These are phyloP conservation scores for Rostratula benghalensis DNA, from an alignment of 2,113 vertebrate genomes.

Conservation along the genomic window DNA sequence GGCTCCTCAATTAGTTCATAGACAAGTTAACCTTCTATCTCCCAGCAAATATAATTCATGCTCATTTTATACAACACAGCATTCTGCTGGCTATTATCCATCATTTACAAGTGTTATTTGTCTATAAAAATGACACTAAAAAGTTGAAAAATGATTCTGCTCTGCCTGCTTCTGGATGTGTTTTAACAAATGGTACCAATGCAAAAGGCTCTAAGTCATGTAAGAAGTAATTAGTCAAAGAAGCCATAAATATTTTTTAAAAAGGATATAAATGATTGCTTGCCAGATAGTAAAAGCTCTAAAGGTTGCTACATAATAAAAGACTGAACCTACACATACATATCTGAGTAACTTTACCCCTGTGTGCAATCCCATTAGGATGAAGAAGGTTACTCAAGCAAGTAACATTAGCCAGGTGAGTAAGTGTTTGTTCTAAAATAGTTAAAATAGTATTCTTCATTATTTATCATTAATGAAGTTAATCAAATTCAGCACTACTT, in stretches of 20 bases:
- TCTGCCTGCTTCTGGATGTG: constrained; percentile 76
- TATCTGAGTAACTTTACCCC: constrained; percentile 50
- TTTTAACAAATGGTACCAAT: constrained; percentile 78
- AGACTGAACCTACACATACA: constrained; percentile 33
- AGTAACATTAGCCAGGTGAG: constrained; percentile 45
- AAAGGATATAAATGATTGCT: constrained; percentile 80
- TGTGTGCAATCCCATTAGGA: constrained; percentile 44
- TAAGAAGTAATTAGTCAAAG: constrained; percentile 81
- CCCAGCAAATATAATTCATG: constrained; percentile 79
- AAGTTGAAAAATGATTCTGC: constrained; percentile 81
- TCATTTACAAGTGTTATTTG: constrained; percentile 85
- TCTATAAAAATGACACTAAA: constrained; percentile 86
- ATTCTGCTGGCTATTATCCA: constrained; percentile 80
- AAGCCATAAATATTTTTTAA: constrained; percentile 81
- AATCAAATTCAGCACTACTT: constrained; percentile 75
- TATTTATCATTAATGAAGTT: constrained; percentile 80
- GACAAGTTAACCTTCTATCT: constrained; percentile 80
- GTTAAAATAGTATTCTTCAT: constrained; percentile 73
- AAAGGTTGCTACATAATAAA: constrained; percentile 75
- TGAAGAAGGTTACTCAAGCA: constrained; percentile 38
- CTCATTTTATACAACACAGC: constrained; percentile 72
- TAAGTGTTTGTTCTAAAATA: constrained; percentile 67
- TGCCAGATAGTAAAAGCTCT: constrained; percentile 78
- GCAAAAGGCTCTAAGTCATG: constrained; percentile 75
- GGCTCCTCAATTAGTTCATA: constrained; percentile 78